Evolutionary conservation across 2,888 invertebrate genomes (phyloP).

Genomic region (Actias luna): DNA sequence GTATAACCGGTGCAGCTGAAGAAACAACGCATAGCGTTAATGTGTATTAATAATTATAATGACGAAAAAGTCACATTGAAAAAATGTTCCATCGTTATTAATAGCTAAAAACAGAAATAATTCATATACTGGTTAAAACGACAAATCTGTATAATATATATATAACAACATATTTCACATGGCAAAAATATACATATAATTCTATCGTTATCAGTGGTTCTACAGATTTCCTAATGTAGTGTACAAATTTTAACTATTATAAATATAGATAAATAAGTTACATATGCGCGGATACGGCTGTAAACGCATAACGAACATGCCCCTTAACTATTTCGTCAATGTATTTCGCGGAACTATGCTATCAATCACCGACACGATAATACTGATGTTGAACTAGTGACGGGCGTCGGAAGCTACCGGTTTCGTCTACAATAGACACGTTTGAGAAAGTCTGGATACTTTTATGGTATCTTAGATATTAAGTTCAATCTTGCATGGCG

Average conservation of each 20-base stretch:
- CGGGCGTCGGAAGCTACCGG: slow-evolving; percentile 59
- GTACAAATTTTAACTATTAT: no score
- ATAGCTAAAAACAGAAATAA: neutral
- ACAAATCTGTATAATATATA: neutral
- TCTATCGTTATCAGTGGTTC: no score
- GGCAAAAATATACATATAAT: neutral
- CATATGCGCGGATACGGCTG: slow-evolving; percentile 14
- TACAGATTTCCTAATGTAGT: no score
- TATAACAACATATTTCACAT: neutral
- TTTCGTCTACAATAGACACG: slow-evolving; percentile 34
- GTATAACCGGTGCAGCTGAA: neutral
- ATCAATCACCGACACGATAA: slow-evolving; percentile 74
- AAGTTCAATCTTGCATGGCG: neutral
- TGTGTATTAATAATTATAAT: neutral
- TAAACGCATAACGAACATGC: slow-evolving; percentile 51
- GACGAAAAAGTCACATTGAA: neutral
- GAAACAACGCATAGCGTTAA: neutral
- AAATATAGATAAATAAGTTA: no score
- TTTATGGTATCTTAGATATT: neutral
- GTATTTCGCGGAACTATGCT: slow-evolving; percentile 61
- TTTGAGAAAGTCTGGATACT: slow-evolving; percentile 24
- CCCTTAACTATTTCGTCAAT: slow-evolving; percentile 55
- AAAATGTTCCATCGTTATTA: neutral
- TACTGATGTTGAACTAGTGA: slow-evolving; percentile 65
- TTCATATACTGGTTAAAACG: neutral